These are phyloP conservation scores for Morone chrysops DNA, from an alignment of 2,113 vertebrate species.

Conservation along the genomic window DNA sequence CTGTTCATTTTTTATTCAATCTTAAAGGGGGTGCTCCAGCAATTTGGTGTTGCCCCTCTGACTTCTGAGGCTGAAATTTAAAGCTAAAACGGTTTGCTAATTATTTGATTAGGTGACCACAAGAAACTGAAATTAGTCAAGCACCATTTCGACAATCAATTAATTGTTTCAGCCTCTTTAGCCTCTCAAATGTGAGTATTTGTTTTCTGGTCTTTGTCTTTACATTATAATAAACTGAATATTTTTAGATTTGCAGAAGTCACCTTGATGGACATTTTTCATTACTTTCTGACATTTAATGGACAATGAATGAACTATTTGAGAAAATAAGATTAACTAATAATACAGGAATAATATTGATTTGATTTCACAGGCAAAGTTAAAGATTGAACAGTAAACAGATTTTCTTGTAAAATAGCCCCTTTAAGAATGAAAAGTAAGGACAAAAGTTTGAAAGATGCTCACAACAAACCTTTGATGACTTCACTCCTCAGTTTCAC, in stretches of 20 bases:
- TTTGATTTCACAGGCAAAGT: not conserved
- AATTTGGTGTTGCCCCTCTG: too few species aligned
- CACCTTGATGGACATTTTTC: not conserved
- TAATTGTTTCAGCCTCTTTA: too few species aligned
- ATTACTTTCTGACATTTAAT: not conserved
- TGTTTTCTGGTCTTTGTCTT: too few species aligned
- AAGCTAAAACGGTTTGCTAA: too few species aligned
- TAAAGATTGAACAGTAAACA: not conserved
- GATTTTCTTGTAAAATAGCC: not conserved
- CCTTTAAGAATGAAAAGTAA: not conserved
- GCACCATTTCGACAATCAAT: too few species aligned
- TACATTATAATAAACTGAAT: not conserved
- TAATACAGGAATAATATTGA: not conserved
- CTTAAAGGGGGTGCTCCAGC: too few species aligned
- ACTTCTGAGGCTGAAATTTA: too few species aligned
- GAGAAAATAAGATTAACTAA: not conserved
- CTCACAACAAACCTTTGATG: not conserved
- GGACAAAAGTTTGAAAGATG: not conserved
- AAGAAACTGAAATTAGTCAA: too few species aligned
- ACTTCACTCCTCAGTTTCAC: slow-evolving; percentile 11
- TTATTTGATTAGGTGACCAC: too few species aligned
- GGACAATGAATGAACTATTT: not conserved
- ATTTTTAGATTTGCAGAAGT: not conserved
- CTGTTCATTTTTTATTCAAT: too few species aligned
- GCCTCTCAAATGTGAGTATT: too few species aligned